These are phyloP conservation scores for Cryptotermes secundus DNA, from an alignment of 1,140 invertebrate species.

Conservation along the genomic window DNA sequence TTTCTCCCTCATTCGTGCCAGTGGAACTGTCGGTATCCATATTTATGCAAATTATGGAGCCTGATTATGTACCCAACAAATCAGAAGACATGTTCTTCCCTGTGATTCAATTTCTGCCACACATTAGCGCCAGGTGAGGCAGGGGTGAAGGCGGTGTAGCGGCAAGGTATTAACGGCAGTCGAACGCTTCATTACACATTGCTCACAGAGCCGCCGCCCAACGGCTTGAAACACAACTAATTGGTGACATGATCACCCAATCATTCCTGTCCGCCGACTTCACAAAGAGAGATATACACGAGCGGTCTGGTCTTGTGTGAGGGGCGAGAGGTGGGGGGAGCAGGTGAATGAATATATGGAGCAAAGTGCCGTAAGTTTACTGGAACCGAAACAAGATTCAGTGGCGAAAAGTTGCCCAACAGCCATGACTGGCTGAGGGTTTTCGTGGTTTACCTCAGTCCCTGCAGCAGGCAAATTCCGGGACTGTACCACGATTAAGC, in stretches of 20 bases:
- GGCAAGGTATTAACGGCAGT: neutral
- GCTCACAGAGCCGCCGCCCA: neutral
- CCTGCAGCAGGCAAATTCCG: no score
- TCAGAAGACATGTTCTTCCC: neutral
- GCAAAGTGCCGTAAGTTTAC: neutral
- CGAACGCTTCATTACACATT: neutral
- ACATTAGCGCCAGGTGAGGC: neutral
- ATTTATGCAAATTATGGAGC: neutral
- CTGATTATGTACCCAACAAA: neutral
- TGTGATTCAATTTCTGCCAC: conserved; percentile 1
- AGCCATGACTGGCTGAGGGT: no score
- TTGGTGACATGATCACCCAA: conserved; percentile 14
- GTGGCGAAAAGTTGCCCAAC: neutral
- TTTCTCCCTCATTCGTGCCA: no score
- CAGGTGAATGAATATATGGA: neutral
- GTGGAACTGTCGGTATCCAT: neutral
- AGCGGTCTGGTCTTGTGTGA: neutral
- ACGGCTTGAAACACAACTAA: neutral
- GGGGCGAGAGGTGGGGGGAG: no score
- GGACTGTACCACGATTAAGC: no score
- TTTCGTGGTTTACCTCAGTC: no score
- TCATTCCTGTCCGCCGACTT: conserved; percentile 13
- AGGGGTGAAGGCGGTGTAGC: no score
- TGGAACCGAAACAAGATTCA: neutral
- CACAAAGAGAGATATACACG: conserved; percentile 6